Percentiles rank a stretch among this genome's conserved stretches.
These are phyloP conservation scores for Arizona elegans DNA, from an alignment of 2,113 vertebrate genomes.

Conservation along the genomic window DNA sequence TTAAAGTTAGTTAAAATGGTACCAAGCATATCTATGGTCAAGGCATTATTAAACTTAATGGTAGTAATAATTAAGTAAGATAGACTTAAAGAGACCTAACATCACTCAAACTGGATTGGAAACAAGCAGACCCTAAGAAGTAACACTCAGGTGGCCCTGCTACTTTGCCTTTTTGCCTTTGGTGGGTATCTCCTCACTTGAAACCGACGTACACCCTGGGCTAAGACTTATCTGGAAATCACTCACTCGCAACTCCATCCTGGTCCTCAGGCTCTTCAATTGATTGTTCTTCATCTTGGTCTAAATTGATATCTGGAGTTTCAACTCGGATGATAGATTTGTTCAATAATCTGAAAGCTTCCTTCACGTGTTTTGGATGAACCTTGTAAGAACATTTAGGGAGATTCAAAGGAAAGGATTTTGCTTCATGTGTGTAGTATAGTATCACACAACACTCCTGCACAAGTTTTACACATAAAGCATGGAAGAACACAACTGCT, in stretches of 20 bases:
- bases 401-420: not conserved
- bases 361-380: slow-evolving; percentile 97
- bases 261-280: slow-evolving; percentile 72
- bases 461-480: not conserved
- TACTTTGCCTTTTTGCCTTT: not conserved
- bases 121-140: not conserved
- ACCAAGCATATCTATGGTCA: not conserved
- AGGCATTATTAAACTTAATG: not conserved
- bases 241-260: slow-evolving; percentile 73
- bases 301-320: slow-evolving; percentile 95
- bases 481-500: not conserved
- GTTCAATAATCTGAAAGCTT: slow-evolving; percentile 96
- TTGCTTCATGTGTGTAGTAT: not conserved
- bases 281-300: slow-evolving; percentile 84
- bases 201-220: not conserved
- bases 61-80: not conserved
- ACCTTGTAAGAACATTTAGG: slow-evolving; percentile 73
- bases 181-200: not conserved
- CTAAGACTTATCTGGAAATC: not conserved
- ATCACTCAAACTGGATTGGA: not conserved
- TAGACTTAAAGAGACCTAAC: not conserved
- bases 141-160: too few relatives aligned
- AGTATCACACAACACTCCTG: not conserved
- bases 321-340: slow-evolving; percentile 98
- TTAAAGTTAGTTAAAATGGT: not conserved